A percentile compares a stretch with the other conserved stretches of the same genome.
phyloP scores from a whole-genome alignment of 1,140 invertebrate genomes.

The Anastatus disparis region DNA sequence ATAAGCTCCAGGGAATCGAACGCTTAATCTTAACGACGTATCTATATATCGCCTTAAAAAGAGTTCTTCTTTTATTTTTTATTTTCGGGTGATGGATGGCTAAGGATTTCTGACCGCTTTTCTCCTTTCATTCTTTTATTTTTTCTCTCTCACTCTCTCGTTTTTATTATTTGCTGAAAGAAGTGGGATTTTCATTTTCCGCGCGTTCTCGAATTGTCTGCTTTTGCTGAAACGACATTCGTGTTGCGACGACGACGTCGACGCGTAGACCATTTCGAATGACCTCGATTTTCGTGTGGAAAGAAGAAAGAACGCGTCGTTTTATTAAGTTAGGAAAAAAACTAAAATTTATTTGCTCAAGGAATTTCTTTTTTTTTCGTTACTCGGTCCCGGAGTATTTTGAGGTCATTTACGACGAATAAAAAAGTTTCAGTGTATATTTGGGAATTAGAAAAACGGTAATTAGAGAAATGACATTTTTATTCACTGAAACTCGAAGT shows the following conservation, averaged over 20 bases:
- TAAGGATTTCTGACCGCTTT: not conserved
- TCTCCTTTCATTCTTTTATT: not conserved
- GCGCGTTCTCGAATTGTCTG: not conserved
- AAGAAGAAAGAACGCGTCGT: not conserved
- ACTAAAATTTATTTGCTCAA: constrained; percentile 3
- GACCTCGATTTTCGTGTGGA: constrained; percentile 7
- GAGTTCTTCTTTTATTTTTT: not conserved
- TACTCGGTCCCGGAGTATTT: no score
- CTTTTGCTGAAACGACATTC: not conserved
- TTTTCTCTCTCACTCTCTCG: not conserved
- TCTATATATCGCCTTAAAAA: no score
- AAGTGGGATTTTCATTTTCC: constrained; percentile 34
- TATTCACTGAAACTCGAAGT: no score
- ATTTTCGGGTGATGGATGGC: constrained; percentile 16
- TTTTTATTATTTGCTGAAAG: no score
- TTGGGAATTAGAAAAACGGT: no score
- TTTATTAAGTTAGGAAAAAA: constrained; percentile 28
- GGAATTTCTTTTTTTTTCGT: not conserved
- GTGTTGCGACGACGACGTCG: constrained; percentile 4
- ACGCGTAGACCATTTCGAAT: no score
- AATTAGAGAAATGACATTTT: no score
- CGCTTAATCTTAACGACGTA: constrained; percentile 34
- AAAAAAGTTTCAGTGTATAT: no score
- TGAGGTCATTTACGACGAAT: no score
- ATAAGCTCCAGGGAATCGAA: constrained; percentile 24